Evolutionary conservation across 2,888 invertebrate species (phyloP).

Genomic region (Liposcelis brunnea): DNA sequence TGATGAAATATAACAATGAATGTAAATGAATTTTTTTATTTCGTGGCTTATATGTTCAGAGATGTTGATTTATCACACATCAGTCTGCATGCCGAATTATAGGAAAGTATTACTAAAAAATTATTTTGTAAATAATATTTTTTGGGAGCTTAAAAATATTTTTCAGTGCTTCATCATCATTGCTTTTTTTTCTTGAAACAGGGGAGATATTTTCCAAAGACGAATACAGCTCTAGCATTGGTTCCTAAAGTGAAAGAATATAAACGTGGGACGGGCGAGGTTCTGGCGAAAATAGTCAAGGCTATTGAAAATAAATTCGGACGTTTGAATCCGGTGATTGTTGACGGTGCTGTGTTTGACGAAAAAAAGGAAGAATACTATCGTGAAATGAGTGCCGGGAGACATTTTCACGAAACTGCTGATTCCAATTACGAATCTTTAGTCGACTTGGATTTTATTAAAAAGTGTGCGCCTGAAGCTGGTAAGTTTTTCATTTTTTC

Average conservation of each 20-base stretch:
- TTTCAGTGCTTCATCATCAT: background rate
- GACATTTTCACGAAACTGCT: slow-evolving; percentile 2
- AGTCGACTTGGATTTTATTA: slow-evolving; percentile 2
- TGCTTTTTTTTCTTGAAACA: slow-evolving; percentile 13
- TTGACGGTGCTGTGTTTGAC: slow-evolving; percentile 51
- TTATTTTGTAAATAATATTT: no score
- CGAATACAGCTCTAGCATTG: slow-evolving; percentile 41
- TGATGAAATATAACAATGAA: no score
- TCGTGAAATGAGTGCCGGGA: slow-evolving; percentile 17
- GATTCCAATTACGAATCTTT: slow-evolving; percentile 6
- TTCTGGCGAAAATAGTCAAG: slow-evolving; percentile 35
- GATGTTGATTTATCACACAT: no score
- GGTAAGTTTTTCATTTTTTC: background rate
- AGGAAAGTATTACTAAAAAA: no score
- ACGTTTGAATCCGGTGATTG: slow-evolving; percentile 44
- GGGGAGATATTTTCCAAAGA: slow-evolving; percentile 33
- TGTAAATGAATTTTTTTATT: no score
- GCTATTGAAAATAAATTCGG: slow-evolving; percentile 60
- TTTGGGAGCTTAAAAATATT: no score
- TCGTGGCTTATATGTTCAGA: no score
- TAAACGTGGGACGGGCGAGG: slow-evolving; percentile 27
- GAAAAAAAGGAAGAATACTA: slow-evolving; percentile 20
- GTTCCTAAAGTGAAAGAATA: slow-evolving; percentile 40
- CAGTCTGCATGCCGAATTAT: no score
- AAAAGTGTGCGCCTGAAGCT: background rate